Evolutionary conservation across 2,888 invertebrate genomes (phyloP).

Genomic region (Drosophila kambysellisi): DNA sequence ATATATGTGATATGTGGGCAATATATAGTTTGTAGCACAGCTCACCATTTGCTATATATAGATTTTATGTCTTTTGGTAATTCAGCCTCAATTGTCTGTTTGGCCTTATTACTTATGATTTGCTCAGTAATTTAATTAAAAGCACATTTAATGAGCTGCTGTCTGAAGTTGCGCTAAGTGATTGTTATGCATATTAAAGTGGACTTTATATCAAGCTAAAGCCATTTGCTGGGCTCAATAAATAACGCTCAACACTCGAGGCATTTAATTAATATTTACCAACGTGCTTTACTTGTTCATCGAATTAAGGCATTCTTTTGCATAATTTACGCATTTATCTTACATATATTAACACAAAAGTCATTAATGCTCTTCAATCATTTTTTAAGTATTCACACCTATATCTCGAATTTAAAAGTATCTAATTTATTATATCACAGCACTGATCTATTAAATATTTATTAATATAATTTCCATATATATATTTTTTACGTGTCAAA

Average conservation of each 20-base stretch:
- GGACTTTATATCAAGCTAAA: constrained; percentile 27
- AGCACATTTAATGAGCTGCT: constrained; percentile 41
- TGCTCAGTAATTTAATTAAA: constrained; percentile 59
- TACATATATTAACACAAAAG: background rate
- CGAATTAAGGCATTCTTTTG: constrained; percentile 13
- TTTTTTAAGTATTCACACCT: background rate
- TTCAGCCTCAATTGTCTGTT: constrained; percentile 29
- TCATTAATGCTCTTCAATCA: background rate
- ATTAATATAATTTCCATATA: background rate
- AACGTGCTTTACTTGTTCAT: background rate
- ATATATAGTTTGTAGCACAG: constrained; percentile 42
- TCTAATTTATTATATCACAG: background rate
- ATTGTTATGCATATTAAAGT: constrained; percentile 49
- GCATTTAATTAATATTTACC: constrained; percentile 26
- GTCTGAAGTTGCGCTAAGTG: constrained; percentile 19
- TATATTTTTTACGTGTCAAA: background rate
- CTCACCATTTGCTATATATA: background rate
- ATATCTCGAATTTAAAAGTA: background rate
- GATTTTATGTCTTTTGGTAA: constrained; percentile 17
- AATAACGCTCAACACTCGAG: constrained; percentile 16
- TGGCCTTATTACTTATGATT: constrained; percentile 74
- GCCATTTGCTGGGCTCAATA: constrained; percentile 19
- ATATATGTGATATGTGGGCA: constrained; percentile 40
- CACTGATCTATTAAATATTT: background rate
- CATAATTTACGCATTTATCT: constrained; percentile 18